Percentiles rank a stretch among this genome's conserved stretches.
These are phyloP conservation scores for Hippocampus guttulatus DNA, from an alignment of 2,113 vertebrate genomes.

Conservation along the genomic window DNA sequence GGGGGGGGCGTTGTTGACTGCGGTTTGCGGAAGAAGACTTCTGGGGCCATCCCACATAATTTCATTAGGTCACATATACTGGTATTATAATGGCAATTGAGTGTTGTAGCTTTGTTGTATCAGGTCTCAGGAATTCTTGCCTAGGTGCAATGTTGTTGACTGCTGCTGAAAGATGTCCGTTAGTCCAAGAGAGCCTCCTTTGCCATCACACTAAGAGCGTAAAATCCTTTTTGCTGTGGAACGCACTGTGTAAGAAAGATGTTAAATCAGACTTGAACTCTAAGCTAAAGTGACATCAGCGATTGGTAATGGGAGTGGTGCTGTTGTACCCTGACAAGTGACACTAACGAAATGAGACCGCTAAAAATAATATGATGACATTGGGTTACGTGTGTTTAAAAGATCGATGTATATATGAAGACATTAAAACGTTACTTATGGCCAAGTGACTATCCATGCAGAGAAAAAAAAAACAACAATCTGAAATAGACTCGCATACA, in stretches of 20 bases:
- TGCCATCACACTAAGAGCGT: background rate
- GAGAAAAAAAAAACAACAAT: slow-evolving; percentile 49
- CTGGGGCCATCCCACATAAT: background rate
- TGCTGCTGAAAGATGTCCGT: background rate
- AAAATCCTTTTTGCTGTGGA: background rate
- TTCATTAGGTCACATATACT: too few species aligned
- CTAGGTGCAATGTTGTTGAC: background rate
- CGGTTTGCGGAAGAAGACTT: slow-evolving; percentile 19
- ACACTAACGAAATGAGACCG: slow-evolving; percentile 18
- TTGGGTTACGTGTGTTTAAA: slow-evolving; percentile 20
- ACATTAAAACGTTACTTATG: slow-evolving; percentile 27
- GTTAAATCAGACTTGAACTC: background rate
- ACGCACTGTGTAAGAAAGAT: background rate
- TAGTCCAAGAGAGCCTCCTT: background rate
- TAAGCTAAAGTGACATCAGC: slow-evolving; percentile 1
- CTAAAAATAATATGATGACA: slow-evolving; percentile 10
- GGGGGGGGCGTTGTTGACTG: too few species aligned
- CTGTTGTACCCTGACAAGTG: background rate
- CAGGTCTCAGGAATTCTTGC: background rate
- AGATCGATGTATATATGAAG: slow-evolving; percentile 26
- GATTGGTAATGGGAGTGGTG: slow-evolving; percentile 3
- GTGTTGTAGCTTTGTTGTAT: background rate
- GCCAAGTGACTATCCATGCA: slow-evolving; percentile 29
- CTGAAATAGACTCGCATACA: slow-evolving; percentile 13
- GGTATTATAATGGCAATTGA: too few species aligned